Base-by-base conservation (phyloP, 92 coral and sea anemone species). In the Palythoa grandis region DNA sequence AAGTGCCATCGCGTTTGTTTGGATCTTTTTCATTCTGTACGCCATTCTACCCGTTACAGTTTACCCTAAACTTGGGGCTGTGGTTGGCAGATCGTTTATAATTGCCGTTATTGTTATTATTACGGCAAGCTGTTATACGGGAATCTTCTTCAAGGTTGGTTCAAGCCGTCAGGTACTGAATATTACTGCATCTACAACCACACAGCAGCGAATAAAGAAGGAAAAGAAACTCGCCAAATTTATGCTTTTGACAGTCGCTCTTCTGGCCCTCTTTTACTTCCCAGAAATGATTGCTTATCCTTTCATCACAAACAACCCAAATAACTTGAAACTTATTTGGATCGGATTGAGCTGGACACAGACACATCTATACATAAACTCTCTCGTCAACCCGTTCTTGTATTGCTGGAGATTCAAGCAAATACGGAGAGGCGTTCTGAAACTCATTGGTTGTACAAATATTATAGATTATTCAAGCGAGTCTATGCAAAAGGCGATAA, bases 201-300 rank as follows among this genome's bases (percentile, higher is more conserved):
- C 70, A 19, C 52, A 54, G 47, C 82, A 57, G 4, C 68, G 82
- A 56, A 77, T 77, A 25, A 57, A 57, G 70, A 77, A 77, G 47
- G 82, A 52, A 19, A 72, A 53, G 52, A 85, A 37, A 48, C 2
- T 53, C 14, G 72, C 75, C 5, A 65, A 24, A 15, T 63, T 53
- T 12, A 82, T 66, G 86, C 65, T 77, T 23, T 57, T 47, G 16
- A 37, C 22, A 22, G 68, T 71, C 39, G 52, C 52, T n/a, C 16
- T 19, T 23, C 77, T 67, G 29, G 86, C 86, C 19, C 76, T 82
- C 4, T 48, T 15, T 57, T 67, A 82, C 47, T 47, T 40, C 61
- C 86, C 76, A 39, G 86, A 61, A 82, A 66, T 39, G 65, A 43
- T 82, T 67, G 23, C 60, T n/a, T 39, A 67, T 40, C 48, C 63